Conservation (phyloP, 2,888 invertebrate genomes). For the Polymixis lichenea region DNA sequence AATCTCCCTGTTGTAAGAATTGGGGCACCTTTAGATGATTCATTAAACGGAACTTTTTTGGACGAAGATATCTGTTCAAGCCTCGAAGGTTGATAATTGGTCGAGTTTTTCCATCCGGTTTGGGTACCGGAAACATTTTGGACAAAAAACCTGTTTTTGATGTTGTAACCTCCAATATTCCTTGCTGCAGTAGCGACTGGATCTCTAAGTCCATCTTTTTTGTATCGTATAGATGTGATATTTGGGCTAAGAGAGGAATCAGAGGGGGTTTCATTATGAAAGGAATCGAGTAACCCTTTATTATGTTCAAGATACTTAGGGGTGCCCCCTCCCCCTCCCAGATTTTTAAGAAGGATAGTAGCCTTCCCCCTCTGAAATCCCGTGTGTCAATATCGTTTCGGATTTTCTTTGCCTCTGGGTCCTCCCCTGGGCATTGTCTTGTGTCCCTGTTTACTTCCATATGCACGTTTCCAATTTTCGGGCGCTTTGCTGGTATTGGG, state of each 20-base stretch:
- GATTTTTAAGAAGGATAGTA: too few relatives aligned
- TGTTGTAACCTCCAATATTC: background rate
- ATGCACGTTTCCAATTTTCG: too few relatives aligned
- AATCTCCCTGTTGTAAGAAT: slow-evolving; percentile 3
- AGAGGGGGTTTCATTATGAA: slow-evolving; percentile 11
- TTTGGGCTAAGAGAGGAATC: background rate
- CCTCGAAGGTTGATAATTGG: slow-evolving; percentile 4
- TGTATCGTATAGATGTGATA: background rate
- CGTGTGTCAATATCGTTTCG: too few relatives aligned
- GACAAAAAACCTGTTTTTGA: background rate
- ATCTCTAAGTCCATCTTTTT: background rate
- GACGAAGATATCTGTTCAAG: background rate
- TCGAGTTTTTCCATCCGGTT: slow-evolving; percentile 1
- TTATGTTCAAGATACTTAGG: background rate
- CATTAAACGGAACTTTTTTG: background rate
- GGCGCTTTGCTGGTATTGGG: too few relatives aligned
- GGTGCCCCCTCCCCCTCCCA: background rate
- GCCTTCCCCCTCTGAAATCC: too few relatives aligned
- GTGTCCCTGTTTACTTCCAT: too few relatives aligned
- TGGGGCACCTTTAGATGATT: background rate
- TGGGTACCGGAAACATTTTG: slow-evolving; percentile 6
- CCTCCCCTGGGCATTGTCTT: too few relatives aligned
- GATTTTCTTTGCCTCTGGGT: too few relatives aligned
- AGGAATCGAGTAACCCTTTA: slow-evolving; percentile 8
- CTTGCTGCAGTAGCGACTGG: background rate